Base-by-base conservation (phyloP, 2,797 vertebrate species). In the Tinamus major region DNA sequence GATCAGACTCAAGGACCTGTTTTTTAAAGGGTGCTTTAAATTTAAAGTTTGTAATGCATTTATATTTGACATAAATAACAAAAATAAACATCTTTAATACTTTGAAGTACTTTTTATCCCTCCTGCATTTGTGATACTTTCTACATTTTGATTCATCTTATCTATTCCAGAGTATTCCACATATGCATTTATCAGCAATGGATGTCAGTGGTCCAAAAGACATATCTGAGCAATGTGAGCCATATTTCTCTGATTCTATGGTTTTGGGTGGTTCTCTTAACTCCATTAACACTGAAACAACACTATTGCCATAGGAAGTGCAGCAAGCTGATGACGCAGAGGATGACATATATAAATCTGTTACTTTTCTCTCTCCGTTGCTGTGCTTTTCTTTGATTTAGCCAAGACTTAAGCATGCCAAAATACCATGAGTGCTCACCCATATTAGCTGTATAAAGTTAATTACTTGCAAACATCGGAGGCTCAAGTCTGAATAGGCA, bases 251-350 rank as follows among this genome's bases (percentile, higher is more conserved):
- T 35, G 6, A n/a, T 35, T 35, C 35, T 35, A 17, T 55, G 13
- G 17, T 59, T 9, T 1, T 0, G 1, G 17, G 46, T 35, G 24
- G 1, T 42, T 84, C 72, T 19, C 21, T 13, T 11, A 41, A 2
- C 59, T 19, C 31, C 44, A 33, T 20, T 6, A 76, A 13, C 9
- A n/a, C 27, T 27, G 15, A 13, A 83, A 37, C 3, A 79, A 33
- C 13, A 46, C 27, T 44, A 1, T 29, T 64, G 27, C 5, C 9
- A 27, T 13, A 6, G 64, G 12, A n/a, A 67, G 4, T 8, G 27
- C 14, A 71, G 37, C 12, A 75, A 70, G n/a, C 5, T 21, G 41
- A 31, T 37, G 17, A 44, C 20, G 20, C 19, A 65, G 46, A 79
- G 27, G 14, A 62, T 10, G 12, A 4, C 12, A 27, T 16, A n/a